These are phyloP conservation scores for Raja brachyura DNA, from an alignment of 2,113 vertebrate species.

Conservation along the genomic window DNA sequence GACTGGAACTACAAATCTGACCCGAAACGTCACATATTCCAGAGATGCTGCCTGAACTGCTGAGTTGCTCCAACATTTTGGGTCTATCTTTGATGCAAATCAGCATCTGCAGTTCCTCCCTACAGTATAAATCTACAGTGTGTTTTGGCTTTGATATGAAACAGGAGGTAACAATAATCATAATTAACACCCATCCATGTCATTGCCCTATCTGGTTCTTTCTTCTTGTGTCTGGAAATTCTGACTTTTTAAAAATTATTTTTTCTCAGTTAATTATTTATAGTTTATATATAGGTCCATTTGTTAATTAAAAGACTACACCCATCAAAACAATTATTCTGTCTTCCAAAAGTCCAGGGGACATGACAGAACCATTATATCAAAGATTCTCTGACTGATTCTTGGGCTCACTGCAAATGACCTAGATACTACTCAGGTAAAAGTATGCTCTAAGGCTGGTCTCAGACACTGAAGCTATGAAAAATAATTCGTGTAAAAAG, in stretches of 20 bases:
- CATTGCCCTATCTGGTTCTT: neutral
- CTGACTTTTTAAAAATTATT: neutral
- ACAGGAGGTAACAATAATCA: no score
- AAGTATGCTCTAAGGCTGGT: neutral
- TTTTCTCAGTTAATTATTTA: neutral
- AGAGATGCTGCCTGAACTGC: no score
- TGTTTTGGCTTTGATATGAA: neutral
- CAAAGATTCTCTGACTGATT: neutral
- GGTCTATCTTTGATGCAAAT: no score
- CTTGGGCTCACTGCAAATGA: neutral
- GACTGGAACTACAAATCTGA: neutral
- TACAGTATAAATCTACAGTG: neutral
- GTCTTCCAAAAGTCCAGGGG: neutral
- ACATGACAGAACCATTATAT: neutral
- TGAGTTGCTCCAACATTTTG: no score
- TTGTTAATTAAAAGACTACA: neutral
- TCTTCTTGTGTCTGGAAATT: neutral
- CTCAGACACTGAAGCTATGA: neutral
- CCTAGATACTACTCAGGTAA: neutral
- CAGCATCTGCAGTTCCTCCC: no score
- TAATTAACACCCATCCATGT: no score
- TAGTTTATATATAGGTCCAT: neutral
- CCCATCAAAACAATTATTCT: neutral
- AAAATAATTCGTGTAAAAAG: neutral
- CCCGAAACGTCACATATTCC: no score